Conservation (phyloP, 2,888 invertebrate genomes). For the Escarpia spicata region DNA sequence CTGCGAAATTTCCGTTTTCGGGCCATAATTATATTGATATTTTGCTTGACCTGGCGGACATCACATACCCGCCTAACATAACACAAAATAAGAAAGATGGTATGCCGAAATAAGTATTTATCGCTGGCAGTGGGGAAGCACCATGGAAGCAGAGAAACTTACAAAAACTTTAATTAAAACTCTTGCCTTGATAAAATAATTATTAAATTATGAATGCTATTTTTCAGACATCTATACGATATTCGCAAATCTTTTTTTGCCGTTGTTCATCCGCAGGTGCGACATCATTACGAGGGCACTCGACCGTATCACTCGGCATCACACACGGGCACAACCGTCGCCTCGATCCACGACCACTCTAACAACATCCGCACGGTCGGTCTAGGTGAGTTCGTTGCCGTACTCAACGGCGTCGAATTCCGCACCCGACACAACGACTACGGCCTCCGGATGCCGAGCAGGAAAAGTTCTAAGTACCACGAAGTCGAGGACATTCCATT, state of each 20-base stretch:
- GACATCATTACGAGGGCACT: slow-evolving; percentile 36
- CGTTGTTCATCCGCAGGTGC: slow-evolving; percentile 18
- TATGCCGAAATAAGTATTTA: no score
- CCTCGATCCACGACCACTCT: slow-evolving; percentile 52
- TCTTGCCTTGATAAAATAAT: no score
- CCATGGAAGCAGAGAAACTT: no score
- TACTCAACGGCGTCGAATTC: slow-evolving; percentile 57
- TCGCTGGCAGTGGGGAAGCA: no score
- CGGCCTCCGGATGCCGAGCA: slow-evolving; percentile 30
- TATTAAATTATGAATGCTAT: no score
- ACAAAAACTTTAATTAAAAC: no score
- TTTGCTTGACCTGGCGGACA: no score
- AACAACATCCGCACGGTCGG: slow-evolving; percentile 47
- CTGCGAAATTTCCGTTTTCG: no score
- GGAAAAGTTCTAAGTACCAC: slow-evolving; percentile 23
- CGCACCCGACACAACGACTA: slow-evolving; percentile 42
- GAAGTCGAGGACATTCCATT: slow-evolving; percentile 21
- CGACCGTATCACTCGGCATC: slow-evolving; percentile 42
- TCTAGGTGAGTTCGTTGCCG: slow-evolving; percentile 43
- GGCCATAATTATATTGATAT: no score
- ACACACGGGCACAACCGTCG: slow-evolving; percentile 38
- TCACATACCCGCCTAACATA: no score
- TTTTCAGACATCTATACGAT: not conserved
- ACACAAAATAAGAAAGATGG: no score
- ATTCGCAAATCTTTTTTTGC: not conserved